Evolutionary conservation across 2,113 vertebrate genomes (phyloP), one percentile per base, ranked within the genome.

Genomic region (Phoxinus phoxinus): DNA sequence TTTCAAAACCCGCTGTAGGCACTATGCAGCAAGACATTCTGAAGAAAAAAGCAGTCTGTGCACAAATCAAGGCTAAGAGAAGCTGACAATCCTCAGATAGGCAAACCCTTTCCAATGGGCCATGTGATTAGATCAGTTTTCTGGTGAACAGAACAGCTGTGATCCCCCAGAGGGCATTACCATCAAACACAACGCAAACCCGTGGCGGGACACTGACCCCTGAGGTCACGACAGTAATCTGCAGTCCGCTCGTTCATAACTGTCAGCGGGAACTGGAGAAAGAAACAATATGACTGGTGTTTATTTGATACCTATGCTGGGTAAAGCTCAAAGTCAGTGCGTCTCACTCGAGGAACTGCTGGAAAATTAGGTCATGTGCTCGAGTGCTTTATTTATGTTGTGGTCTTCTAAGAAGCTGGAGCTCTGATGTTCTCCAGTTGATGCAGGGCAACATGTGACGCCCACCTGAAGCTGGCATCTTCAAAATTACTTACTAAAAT

Each of bases 161-260:
- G 81, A 90, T 73, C 90, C 94, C 94, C 92, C 92, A 91, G 93
- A 92, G 92, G 92, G 91, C 90, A 93, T 87, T 91, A 85, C 83
- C 75, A 87, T 89, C 89, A 92, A 74, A 90, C 84, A 71, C 67
- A 76, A 76, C n/a, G 79, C 63, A 51, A 51, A 51, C 48, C 4
- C 48, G 53, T 1, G 53, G 53, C 19, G 19, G 19, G 53, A 56
- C 19, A 56, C 59, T 79, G 82, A 65, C 69, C 71, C 73, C 21
- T 65, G 32, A 10, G 19, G 27, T 21, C 65, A 30, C 17, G 27
- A 76, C 74, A 53, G 53, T 56, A 56, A 23, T 21, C 53, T 56
- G 53, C 53, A 76, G 51, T 53, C 25, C 5, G 17, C 41, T 74
- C 72, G 25, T 74, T 74, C 72, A 74, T 6, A 77, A 35, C 48